Evolutionary conservation across 2,888 invertebrate genomes (phyloP).

Genomic region (Erebia aethiops): DNA sequence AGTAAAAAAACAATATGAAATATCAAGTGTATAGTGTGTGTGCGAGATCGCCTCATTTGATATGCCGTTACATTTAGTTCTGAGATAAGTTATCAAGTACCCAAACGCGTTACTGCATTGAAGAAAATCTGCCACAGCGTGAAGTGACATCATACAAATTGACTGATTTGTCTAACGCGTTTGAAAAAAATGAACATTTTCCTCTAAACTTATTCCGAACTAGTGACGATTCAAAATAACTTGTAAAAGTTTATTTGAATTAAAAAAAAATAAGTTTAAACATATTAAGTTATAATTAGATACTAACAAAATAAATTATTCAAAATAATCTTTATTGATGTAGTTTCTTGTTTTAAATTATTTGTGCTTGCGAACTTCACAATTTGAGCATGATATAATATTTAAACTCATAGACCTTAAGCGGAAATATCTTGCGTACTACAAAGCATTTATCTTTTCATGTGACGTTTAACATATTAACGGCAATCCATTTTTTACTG

Average conservation of each 20-base stretch:
- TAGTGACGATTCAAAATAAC: too few species aligned
- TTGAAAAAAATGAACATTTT: neutral
- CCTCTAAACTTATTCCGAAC: neutral
- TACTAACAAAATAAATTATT: constrained; percentile 15
- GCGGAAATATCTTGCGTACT: constrained; percentile 24
- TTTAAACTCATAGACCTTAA: constrained; percentile 35
- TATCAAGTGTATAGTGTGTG: neutral
- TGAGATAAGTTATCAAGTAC: constrained; percentile 5
- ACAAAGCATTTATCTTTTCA: constrained; percentile 14
- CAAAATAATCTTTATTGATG: constrained; percentile 24
- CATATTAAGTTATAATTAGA: constrained; percentile 13
- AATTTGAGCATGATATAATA: constrained; percentile 44
- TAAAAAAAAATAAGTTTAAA: too few species aligned
- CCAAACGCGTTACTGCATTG: neutral
- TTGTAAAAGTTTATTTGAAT: too few species aligned
- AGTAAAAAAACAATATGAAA: constrained; percentile 20
- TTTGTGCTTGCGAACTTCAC: constrained; percentile 34
- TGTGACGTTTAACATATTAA: neutral
- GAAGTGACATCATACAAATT: neutral
- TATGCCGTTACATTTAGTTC: constrained; percentile 38
- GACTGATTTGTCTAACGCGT: neutral
- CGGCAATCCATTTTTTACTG: constrained; percentile 18
- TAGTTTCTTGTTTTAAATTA: constrained; percentile 13
- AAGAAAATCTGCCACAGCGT: neutral
- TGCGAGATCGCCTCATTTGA: constrained; percentile 33